Percentiles rank a stretch among this genome's conserved stretches.
These are phyloP conservation scores for Anguilla rostrata DNA, from an alignment of 2,113 vertebrate species.

Conservation along the genomic window DNA sequence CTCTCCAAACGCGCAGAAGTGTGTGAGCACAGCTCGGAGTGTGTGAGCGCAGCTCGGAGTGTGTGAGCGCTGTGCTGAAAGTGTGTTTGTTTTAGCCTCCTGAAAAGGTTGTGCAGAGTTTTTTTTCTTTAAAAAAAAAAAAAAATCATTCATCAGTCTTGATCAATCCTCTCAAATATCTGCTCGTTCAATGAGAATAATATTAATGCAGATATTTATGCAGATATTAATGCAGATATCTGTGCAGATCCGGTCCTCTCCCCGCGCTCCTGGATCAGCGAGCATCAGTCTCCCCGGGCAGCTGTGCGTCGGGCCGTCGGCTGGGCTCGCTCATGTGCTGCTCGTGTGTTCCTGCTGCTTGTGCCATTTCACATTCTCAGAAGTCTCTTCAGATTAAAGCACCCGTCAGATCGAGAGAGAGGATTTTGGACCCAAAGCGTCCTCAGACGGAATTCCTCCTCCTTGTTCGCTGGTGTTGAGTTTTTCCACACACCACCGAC, in stretches of 20 bases:
- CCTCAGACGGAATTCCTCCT: constrained; percentile 37
- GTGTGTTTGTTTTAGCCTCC: neutral
- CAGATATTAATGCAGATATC: too few species aligned
- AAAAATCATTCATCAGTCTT: neutral
- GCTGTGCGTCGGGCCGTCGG: neutral
- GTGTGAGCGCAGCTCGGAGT: too few species aligned
- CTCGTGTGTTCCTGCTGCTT: neutral
- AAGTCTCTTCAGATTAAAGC: neutral
- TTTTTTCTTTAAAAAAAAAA: neutral
- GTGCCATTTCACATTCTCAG: neutral
- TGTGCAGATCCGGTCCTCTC: neutral
- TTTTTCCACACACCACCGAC: constrained; percentile 41
- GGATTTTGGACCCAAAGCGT: constrained; percentile 22
- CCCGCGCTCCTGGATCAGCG: neutral
- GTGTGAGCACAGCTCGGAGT: too few species aligned
- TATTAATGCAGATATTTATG: too few species aligned
- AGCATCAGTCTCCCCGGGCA: neutral
- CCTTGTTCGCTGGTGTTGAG: constrained; percentile 41
- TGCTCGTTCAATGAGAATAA: neutral
- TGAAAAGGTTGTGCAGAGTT: neutral
- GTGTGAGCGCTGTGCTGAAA: neutral
- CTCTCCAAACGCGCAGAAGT: too few species aligned
- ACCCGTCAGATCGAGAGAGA: neutral
- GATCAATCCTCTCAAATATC: neutral
- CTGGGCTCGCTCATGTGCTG: neutral